Percentiles rank a stretch among this genome's conserved stretches.
phyloP scores from a whole-genome alignment of 2,888 invertebrate species.

The Pediacus dermestoides region DNA sequence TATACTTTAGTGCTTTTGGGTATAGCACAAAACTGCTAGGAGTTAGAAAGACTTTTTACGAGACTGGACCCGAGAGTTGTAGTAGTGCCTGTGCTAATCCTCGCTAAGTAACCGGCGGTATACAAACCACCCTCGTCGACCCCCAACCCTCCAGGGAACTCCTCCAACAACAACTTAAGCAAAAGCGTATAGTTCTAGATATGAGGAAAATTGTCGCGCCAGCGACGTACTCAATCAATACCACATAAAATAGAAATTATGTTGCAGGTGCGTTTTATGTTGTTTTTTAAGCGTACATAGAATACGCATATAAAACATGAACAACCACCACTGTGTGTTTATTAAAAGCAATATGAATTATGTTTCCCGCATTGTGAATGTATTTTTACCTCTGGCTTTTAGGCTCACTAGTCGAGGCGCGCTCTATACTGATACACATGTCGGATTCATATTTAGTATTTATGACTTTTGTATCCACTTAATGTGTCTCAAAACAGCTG shows the following conservation, averaged over 20 bases:
- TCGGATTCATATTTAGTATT: constrained; percentile 38
- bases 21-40: constrained; percentile 27
- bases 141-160: too few relatives aligned
- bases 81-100: constrained; percentile 27
- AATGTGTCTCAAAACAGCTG: constrained; percentile 34
- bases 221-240: too few relatives aligned
- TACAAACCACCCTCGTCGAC: too few relatives aligned
- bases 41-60: constrained; percentile 36
- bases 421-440: constrained; percentile 9
- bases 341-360: constrained; percentile 40
- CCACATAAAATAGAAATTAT: too few relatives aligned
- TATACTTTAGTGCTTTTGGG: constrained; percentile 44
- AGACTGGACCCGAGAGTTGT: constrained; percentile 31
- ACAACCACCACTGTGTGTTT: constrained; percentile 21
- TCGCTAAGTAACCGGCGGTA: constrained; percentile 16
- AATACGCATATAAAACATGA: too few relatives aligned
- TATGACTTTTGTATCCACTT: constrained; percentile 38
- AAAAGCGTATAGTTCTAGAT: too few relatives aligned
- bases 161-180: too few relatives aligned
- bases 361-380: constrained; percentile 38
- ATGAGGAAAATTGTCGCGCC: too few relatives aligned
- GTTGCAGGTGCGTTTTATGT: too few relatives aligned
- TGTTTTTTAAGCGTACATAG: too few relatives aligned
- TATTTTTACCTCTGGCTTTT: constrained; percentile 32
- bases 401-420: constrained; percentile 14